Conservation (phyloP, 2,113 vertebrate species). For the Helogale parvula region DNA sequence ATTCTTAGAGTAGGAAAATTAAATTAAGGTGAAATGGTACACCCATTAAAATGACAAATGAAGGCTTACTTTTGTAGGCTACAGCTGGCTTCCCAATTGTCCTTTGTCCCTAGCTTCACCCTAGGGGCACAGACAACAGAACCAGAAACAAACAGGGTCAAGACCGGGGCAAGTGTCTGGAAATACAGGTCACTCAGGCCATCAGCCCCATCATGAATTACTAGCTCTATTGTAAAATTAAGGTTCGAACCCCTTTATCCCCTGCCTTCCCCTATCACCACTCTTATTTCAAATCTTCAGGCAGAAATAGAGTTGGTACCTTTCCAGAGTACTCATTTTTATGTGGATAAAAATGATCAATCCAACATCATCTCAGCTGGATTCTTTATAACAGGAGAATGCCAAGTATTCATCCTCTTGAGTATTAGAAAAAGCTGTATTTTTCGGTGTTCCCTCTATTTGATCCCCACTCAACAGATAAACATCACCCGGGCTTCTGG, state of each 20-base stretch:
- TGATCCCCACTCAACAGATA: not conserved
- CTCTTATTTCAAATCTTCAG: not conserved
- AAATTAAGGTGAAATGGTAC: slow-evolving; percentile 77
- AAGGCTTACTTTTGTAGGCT: slow-evolving; percentile 57
- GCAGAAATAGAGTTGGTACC: not conserved
- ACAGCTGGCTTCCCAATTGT: slow-evolving; percentile 55
- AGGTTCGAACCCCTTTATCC: not conserved
- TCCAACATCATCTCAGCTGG: not conserved
- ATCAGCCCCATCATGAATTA: not conserved
- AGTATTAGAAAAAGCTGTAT: not conserved
- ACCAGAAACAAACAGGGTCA: slow-evolving; percentile 70
- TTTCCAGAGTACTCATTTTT: not conserved
- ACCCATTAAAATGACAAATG: slow-evolving; percentile 72
- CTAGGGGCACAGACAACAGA: slow-evolving; percentile 59
- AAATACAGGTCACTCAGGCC: slow-evolving; percentile 49
- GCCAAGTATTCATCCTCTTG: not conserved
- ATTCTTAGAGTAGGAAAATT: slow-evolving; percentile 75
- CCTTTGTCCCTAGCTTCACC: slow-evolving; percentile 63
- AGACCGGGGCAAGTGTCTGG: slow-evolving; percentile 65
- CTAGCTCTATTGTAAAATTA: slow-evolving; percentile 44
- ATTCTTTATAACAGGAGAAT: not conserved
- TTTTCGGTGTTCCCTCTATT: not conserved
- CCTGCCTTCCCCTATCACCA: not conserved
- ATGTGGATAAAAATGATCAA: not conserved
- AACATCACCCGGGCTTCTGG: not conserved